Base-by-base conservation (phyloP, 2,888 invertebrate species). In the Caenorhabditis auriculariae region DNA sequence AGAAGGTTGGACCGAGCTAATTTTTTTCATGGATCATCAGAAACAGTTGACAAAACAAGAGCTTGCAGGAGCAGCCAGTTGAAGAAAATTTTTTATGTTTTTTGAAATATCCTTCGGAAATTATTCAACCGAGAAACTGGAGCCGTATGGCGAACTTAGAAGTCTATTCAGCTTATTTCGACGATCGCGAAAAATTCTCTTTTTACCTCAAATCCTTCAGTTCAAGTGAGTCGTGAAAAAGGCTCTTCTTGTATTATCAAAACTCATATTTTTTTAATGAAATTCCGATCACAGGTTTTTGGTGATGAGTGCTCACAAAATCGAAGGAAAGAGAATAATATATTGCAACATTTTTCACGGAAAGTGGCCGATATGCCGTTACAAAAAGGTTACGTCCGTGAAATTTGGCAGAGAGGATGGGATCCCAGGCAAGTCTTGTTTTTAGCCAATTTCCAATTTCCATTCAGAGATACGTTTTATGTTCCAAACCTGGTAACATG, bases 331-430 rank as follows among this genome's bases (percentile, higher is more conserved):
- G 4, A 53, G 54, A 0, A 38, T 48, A 15, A 49, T 56, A 7
- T 69, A 54, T 50, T 69, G 66, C 41, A 58, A 58, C 32, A 42
- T 72, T 4, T n/a, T 41, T 37, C 26, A 32, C 45, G 2, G n/a
- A 17, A 9, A 39, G 42, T 6, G 35, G n/a, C 32, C 17, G 50
- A 17, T 47, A 44, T 17, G 26, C 48, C 15, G 37, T 39, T 15
- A 41, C 56, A 7, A 5, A 35, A 52, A 44, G 77, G 76, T 1
- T 54, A 49, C 24, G 37, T 65, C 1, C 56, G 74, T 4, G 60
- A 73, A 48, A 75, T 79, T 24, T 79, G 79, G 79, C 74, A 78
- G 39, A 51, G 74, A 6, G 73, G 60, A 1, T 79, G 79, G 79
- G 79, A 78, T 52, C 76, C 77, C 3, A 53, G 76, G 37, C 43